A percentile compares a stretch with the other conserved stretches of the same genome.
Conservation (phyloP, 1,140 invertebrate genomes). For the Dolichoris vasculosae region DNA sequence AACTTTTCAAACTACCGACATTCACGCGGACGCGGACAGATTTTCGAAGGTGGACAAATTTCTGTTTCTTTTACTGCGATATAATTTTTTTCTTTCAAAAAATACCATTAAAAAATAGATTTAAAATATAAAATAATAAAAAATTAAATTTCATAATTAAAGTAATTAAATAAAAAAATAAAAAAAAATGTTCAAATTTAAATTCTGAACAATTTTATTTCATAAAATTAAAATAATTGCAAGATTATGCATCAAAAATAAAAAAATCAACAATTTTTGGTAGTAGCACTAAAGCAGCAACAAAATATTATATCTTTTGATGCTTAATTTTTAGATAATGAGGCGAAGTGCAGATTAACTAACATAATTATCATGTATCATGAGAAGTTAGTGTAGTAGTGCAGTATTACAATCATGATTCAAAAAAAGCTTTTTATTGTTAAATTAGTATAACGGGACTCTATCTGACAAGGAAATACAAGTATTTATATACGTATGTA, state of each 20-base stretch:
- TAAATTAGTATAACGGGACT: neutral
- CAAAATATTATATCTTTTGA: constrained; percentile 21
- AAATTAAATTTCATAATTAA: constrained; percentile 10
- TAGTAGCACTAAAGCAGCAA: constrained; percentile 16
- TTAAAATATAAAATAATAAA: constrained; percentile 19
- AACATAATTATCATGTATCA: constrained; percentile 3
- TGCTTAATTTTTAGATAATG: constrained; percentile 25
- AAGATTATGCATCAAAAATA: constrained; percentile 28
- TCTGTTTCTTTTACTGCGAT: neutral
- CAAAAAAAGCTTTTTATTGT: neutral
- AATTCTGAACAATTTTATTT: constrained; percentile 20
- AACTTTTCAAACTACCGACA: neutral
- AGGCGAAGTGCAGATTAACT: neutral
- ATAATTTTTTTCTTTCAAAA: neutral
- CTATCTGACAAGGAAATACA: constrained; percentile 11
- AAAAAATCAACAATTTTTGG: constrained; percentile 41
- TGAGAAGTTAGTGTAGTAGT: constrained; percentile 1
- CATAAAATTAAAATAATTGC: constrained; percentile 25
- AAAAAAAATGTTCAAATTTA: neutral
- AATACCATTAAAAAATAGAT: constrained; percentile 1
- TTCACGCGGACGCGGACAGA: neutral
- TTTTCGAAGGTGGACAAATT: neutral
- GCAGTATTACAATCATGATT: neutral
- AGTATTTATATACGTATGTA: constrained; percentile 3
- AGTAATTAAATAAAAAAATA: constrained; percentile 29